Evolutionary conservation across 2,113 vertebrate genomes (phyloP).

Genomic region (Entelurus aequoreus): DNA sequence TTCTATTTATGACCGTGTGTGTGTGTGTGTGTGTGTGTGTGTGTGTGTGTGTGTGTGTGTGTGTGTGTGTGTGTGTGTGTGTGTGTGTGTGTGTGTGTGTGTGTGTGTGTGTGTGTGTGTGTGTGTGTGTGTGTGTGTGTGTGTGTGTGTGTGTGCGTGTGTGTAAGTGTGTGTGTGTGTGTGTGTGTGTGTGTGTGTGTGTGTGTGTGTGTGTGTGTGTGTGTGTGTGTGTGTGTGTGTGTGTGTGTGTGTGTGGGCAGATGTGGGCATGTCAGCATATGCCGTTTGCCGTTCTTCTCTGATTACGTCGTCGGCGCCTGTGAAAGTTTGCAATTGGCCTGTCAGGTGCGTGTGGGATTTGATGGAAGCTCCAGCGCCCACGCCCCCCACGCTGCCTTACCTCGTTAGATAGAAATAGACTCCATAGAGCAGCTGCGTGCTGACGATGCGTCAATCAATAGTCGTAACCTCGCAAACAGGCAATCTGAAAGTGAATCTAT

Average conservation of each 20-base stretch:
- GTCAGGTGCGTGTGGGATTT: slow-evolving; percentile 5
- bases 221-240: too few species aligned
- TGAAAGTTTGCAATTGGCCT: slow-evolving; percentile 22
- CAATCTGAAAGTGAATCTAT: too few species aligned
- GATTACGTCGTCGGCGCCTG: slow-evolving; percentile 28
- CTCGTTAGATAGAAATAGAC: slow-evolving; percentile 12
- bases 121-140: too few species aligned
- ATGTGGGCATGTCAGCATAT: slow-evolving; percentile 50
- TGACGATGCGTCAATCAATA: too few species aligned
- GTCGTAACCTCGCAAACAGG: too few species aligned
- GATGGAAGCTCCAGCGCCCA: not conserved
- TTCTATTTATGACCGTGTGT: slow-evolving; percentile 52
- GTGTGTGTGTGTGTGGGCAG: slow-evolving; percentile 34
- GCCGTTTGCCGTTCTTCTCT: slow-evolving; percentile 43
- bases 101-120: slow-evolving; percentile 41
- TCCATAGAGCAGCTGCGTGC: not conserved
- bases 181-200: slow-evolving; percentile 25
- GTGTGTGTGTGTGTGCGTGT: too few species aligned
- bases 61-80: too few species aligned
- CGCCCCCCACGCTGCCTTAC: not conserved
- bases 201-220: not conserved
- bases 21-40: slow-evolving; percentile 20
- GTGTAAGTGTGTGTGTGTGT: slow-evolving; percentile 27
- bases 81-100: slow-evolving; percentile 1
- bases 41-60: slow-evolving; percentile 22